A percentile compares a stretch with the other conserved stretches of the same genome.
These are phyloP conservation scores for Brachionus plicatilis DNA, from an alignment of 1,140 invertebrate species.

Conservation along the genomic window DNA sequence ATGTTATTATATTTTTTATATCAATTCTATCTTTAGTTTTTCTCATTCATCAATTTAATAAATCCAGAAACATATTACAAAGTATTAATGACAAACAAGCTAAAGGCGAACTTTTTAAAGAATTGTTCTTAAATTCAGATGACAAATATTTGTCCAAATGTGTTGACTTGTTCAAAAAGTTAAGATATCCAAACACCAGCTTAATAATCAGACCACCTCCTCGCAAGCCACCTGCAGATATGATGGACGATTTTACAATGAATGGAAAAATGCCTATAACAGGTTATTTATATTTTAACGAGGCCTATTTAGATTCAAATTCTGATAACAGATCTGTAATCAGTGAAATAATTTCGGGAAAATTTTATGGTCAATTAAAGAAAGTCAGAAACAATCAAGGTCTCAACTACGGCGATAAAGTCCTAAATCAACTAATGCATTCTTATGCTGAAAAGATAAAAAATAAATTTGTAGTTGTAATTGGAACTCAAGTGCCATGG, in stretches of 20 bases:
- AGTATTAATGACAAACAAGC: background rate
- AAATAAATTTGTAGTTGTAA: background rate
- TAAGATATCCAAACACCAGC: background rate
- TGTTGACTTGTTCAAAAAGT: background rate
- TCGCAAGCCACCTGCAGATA: background rate
- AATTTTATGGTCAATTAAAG: background rate
- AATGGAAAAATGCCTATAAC: conserved; percentile 24
- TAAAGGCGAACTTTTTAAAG: background rate
- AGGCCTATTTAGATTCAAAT: background rate
- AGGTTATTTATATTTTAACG: background rate
- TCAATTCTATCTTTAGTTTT: background rate
- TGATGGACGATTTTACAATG: background rate
- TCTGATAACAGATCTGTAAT: background rate
- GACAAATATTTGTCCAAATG: background rate
- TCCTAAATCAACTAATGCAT: background rate
- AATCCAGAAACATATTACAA: background rate
- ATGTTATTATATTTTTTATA: background rate
- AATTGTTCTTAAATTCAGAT: background rate
- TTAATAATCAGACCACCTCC: conserved; percentile 13
- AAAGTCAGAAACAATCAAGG: background rate
- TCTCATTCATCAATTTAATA: background rate
- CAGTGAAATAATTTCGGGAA: background rate
- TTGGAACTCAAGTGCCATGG: conserved; percentile 15
- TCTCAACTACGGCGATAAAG: background rate
- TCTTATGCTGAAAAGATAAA: background rate